A percentile compares a stretch with the other conserved stretches of the same genome.
Evolutionary conservation across 2,888 invertebrate genomes (phyloP).

Genomic region (Yponomeuta cagnagella): DNA sequence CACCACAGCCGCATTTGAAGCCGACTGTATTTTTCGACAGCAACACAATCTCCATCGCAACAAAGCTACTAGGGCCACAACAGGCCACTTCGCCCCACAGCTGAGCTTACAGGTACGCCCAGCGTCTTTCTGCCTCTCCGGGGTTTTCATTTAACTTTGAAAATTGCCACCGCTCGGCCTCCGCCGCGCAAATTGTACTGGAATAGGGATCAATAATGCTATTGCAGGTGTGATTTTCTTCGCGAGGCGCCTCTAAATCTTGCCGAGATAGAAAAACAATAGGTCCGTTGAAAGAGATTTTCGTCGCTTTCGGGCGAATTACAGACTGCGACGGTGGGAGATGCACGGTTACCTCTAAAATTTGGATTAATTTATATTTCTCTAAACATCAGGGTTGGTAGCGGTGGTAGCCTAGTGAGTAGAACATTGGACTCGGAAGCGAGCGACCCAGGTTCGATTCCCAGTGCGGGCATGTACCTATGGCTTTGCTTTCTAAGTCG

Average conservation of each 20-base stretch:
- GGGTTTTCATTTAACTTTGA: slow-evolving; percentile 74
- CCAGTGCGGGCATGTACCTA: too few species aligned
- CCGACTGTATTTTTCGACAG: neutral
- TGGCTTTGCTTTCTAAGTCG: too few species aligned
- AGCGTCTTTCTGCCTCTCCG: slow-evolving; percentile 23
- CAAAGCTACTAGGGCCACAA: neutral
- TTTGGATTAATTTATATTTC: too few species aligned
- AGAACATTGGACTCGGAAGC: too few species aligned
- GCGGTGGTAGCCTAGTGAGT: too few species aligned
- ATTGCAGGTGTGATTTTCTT: slow-evolving; percentile 71
- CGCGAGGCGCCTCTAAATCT: slow-evolving; percentile 65
- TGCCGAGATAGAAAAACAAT: slow-evolving; percentile 36
- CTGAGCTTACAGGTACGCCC: neutral
- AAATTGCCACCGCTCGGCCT: slow-evolving; percentile 62
- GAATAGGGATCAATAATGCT: slow-evolving; percentile 71
- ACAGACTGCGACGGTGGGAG: too few species aligned
- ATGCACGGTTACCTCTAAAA: too few species aligned
- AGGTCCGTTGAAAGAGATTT: neutral
- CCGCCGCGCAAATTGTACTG: slow-evolving; percentile 68
- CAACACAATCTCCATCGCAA: neutral
- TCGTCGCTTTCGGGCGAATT: too few species aligned
- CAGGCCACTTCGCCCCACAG: neutral
- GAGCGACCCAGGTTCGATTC: too few species aligned
- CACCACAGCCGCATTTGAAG: too few species aligned
- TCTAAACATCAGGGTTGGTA: too few species aligned